Evolutionary conservation across 2,113 vertebrate genomes (phyloP).

Genomic region (Cinclus cinclus): DNA sequence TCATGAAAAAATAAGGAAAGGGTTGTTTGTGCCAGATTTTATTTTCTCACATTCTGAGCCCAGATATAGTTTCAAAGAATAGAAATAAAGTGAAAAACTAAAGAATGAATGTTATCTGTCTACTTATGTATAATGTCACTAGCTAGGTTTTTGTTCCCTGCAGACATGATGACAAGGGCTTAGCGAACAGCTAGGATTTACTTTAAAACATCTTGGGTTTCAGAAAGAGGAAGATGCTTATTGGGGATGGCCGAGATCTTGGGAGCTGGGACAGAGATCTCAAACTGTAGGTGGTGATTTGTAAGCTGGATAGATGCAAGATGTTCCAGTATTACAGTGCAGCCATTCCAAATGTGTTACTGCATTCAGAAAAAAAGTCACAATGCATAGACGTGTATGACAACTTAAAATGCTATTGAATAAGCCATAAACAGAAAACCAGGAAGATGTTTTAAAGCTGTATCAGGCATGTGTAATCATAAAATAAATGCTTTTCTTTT

Average conservation of each 20-base stretch:
- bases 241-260: neutral
- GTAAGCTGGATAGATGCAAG: neutral
- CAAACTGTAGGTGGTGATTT: neutral
- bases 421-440: neutral
- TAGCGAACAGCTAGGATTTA: neutral
- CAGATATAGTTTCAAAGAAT: neutral
- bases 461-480: neutral
- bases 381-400: neutral
- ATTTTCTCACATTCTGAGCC: neutral
- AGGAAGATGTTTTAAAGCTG: neutral
- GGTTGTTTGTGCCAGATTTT: neutral
- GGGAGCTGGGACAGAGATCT: neutral
- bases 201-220: neutral
- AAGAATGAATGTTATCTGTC: neutral
- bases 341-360: neutral
- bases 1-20: neutral
- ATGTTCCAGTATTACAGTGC: neutral
- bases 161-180: neutral
- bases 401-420: neutral
- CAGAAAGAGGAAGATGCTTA: neutral
- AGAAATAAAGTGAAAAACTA: neutral
- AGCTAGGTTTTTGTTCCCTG: neutral
- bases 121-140: accelerated
- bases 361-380: neutral
- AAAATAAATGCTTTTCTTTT: neutral